Conservation (phyloP, 2,888 invertebrate genomes). For the Dynastes hyllus region DNA sequence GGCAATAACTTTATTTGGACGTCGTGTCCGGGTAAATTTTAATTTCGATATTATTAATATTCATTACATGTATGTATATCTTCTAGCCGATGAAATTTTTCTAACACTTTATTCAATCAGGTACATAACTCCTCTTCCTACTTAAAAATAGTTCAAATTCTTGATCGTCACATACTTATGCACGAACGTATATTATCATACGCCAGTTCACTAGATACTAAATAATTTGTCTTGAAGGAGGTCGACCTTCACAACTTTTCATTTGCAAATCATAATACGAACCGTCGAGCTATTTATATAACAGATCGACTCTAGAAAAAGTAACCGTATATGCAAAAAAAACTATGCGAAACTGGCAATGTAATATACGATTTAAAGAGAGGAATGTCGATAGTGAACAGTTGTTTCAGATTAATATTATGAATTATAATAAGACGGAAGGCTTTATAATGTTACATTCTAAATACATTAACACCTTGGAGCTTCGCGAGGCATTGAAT, state of each 20-base stretch:
- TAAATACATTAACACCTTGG: too few species aligned
- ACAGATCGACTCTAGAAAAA: slow-evolving; percentile 24
- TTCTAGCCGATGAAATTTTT: too few species aligned
- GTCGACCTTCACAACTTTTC: slow-evolving; percentile 40
- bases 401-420: not conserved
- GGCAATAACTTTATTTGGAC: too few species aligned
- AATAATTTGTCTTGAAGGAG: slow-evolving; percentile 21
- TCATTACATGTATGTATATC: too few species aligned
- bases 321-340: slow-evolving; percentile 15
- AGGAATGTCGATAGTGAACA: slow-evolving; percentile 3
- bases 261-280: slow-evolving; percentile 38
- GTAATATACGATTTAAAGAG: slow-evolving; percentile 4
- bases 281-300: slow-evolving; percentile 31
- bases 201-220: slow-evolving; percentile 2
- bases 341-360: not conserved
- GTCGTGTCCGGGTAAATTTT: too few species aligned
- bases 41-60: too few species aligned
- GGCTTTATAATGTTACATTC: too few species aligned
- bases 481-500: too few species aligned
- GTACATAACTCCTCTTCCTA: slow-evolving; percentile 7
- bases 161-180: not conserved
- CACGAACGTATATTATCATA: slow-evolving; percentile 6
- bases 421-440: too few species aligned
- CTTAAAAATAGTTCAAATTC: slow-evolving; percentile 32
- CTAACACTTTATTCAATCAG: too few species aligned